phyloP scores from a whole-genome alignment of 1,140 invertebrate species.

The Arion vulgaris region DNA sequence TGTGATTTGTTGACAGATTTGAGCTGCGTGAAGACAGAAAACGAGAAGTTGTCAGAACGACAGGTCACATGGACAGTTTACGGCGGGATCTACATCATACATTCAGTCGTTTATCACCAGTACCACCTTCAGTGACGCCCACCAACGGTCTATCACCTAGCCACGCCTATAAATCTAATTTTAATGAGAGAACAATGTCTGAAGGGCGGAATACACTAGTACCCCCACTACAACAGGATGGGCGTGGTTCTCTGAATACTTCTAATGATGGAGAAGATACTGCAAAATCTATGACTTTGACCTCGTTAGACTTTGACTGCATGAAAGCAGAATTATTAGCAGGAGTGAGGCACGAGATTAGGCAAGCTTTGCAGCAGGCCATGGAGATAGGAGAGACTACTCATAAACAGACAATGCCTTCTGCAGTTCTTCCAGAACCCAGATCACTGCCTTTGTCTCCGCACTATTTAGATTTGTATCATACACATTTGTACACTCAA shows the following conservation, averaged over 20 bases:
- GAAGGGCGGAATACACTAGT: slow-evolving; percentile 12
- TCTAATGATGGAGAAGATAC: not conserved
- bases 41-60: slow-evolving; percentile 71
- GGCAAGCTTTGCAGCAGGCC: slow-evolving; percentile 52
- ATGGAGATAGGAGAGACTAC: not conserved
- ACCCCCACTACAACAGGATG: slow-evolving; percentile 18
- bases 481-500: slow-evolving; percentile 73
- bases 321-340: slow-evolving; percentile 69
- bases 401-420: not conserved
- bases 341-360: slow-evolving; percentile 65
- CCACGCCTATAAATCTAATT: slow-evolving; percentile 17
- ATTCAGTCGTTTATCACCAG: slow-evolving; percentile 41
- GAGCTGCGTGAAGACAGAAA: slow-evolving; percentile 74
- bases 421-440: not conserved
- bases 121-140: not conserved
- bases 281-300: slow-evolving; percentile 18
- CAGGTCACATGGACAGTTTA: slow-evolving; percentile 74
- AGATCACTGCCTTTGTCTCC: not conserved
- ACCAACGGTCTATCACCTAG: slow-evolving; percentile 20
- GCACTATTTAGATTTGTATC: slow-evolving; percentile 67
- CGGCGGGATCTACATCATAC: slow-evolving; percentile 73
- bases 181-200: slow-evolving; percentile 12
- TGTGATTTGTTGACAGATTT: not conserved
- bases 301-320: slow-evolving; percentile 64
- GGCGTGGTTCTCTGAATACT: slow-evolving; percentile 23